phyloP scores from a whole-genome alignment of 1,140 invertebrate species.

The Lordiphosa clarofinis region DNA sequence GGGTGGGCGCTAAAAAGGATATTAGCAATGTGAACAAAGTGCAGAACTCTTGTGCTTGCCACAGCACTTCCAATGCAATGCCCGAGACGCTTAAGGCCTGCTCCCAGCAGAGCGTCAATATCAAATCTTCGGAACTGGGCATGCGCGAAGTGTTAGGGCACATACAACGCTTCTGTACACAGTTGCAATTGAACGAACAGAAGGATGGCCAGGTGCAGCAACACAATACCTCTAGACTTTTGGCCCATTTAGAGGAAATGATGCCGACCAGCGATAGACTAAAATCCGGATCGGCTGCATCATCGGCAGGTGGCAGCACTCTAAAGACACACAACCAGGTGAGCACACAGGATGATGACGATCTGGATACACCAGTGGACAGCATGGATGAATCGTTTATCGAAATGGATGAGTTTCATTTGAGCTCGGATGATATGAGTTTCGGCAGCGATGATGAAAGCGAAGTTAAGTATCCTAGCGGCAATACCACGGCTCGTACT shows the following conservation, averaged over 20 bases:
- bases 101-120: conserved; percentile 42
- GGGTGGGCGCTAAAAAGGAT: conserved; percentile 12
- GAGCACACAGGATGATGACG: conserved; percentile 3
- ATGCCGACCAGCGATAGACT: conserved; percentile 1
- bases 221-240: background rate
- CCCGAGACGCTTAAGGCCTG: conserved; percentile 26
- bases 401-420: conserved; percentile 53
- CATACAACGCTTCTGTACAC: conserved; percentile 56
- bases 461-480: conserved; percentile 29
- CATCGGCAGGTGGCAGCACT: background rate
- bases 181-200: conserved; percentile 42
- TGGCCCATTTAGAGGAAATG: conserved; percentile 12
- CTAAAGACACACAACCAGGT: conserved; percentile 10
- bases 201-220: conserved; percentile 9
- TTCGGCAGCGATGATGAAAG: conserved; percentile 52
- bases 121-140: conserved; percentile 58
- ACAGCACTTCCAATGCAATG: conserved; percentile 30
- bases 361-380: conserved; percentile 39
- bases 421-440: conserved; percentile 60
- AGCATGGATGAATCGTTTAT: conserved; percentile 51
- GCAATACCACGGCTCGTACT: conserved; percentile 30
- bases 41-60: conserved; percentile 40
- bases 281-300: background rate
- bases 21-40: conserved; percentile 12
- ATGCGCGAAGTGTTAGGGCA: conserved; percentile 61